These are phyloP conservation scores for Colius striatus DNA, from an alignment of 2,113 vertebrate species.

Conservation along the genomic window DNA sequence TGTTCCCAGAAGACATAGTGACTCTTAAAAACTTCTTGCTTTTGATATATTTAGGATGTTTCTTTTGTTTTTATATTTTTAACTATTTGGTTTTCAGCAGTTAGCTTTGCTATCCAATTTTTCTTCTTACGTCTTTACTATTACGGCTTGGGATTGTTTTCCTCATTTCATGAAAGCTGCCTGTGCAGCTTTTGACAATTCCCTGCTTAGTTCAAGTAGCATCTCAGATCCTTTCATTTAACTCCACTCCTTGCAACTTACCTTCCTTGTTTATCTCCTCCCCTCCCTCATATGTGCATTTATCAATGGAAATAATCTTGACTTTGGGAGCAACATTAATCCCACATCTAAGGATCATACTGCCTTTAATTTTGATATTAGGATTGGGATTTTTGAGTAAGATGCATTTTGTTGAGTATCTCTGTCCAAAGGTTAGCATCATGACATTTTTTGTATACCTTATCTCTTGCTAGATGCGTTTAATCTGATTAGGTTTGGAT, in stretches of 20 bases:
- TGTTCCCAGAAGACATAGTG: neutral
- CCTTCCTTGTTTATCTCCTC: neutral
- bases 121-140: neutral
- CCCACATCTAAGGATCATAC: neutral
- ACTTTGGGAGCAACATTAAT: neutral
- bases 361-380: neutral
- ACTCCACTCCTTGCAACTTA: neutral
- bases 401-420: neutral
- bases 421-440: neutral
- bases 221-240: constrained; percentile 2
- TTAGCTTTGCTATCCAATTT: neutral
- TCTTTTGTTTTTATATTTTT: neutral
- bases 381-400: neutral
- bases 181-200: neutral
- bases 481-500: neutral
- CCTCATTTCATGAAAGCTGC: neutral
- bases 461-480: neutral
- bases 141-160: neutral
- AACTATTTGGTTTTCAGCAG: neutral
- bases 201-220: neutral
- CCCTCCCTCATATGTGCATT: neutral
- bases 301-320: neutral
- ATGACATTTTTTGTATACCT: neutral
- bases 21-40: neutral
- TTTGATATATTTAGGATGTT: neutral